These are phyloP conservation scores for Xiphophorus birchmanni DNA, from an alignment of 2,797 vertebrate species.

Conservation along the genomic window DNA sequence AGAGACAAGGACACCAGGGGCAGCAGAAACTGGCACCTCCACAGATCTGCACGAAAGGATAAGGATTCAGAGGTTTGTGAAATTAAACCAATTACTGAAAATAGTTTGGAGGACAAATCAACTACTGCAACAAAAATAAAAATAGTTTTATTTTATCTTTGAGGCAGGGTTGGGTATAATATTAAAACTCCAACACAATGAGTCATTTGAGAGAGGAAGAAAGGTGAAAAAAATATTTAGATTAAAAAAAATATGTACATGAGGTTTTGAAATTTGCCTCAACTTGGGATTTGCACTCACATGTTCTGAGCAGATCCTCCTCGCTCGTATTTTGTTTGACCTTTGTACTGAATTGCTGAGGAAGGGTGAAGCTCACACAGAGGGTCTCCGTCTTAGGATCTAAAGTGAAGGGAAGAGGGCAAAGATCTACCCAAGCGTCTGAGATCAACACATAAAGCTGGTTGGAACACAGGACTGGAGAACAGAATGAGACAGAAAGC, in stretches of 20 bases:
- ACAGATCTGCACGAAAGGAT: conserved; percentile 82
- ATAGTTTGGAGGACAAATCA: background rate
- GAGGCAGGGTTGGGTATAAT: background rate
- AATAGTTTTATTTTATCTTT: background rate
- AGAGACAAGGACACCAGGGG: conserved; percentile 92
- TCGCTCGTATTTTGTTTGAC: conserved; percentile 79
- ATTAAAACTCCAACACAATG: background rate
- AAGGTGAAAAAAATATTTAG: background rate
- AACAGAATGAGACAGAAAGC: background rate
- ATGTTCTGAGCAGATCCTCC: conserved; percentile 90
- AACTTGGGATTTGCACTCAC: conserved; percentile 78
- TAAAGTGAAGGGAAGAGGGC: conserved; percentile 43
- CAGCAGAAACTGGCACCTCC: conserved; percentile 93
- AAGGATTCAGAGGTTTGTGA: background rate
- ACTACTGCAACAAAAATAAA: background rate
- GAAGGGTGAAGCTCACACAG: conserved; percentile 89
- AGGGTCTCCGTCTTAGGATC: conserved; percentile 81
- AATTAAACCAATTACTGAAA: background rate
- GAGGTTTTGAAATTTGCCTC: background rate
- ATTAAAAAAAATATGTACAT: background rate
- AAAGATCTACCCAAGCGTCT: conserved; percentile 4
- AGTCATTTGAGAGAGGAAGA: background rate
- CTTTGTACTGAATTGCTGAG: conserved; percentile 89
- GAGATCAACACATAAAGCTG: background rate
- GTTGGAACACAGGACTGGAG: background rate